Evolutionary conservation across 2,888 invertebrate species (phyloP), one percentile per base, ranked within the genome.

Genomic region (Habroteleia sp.): DNA sequence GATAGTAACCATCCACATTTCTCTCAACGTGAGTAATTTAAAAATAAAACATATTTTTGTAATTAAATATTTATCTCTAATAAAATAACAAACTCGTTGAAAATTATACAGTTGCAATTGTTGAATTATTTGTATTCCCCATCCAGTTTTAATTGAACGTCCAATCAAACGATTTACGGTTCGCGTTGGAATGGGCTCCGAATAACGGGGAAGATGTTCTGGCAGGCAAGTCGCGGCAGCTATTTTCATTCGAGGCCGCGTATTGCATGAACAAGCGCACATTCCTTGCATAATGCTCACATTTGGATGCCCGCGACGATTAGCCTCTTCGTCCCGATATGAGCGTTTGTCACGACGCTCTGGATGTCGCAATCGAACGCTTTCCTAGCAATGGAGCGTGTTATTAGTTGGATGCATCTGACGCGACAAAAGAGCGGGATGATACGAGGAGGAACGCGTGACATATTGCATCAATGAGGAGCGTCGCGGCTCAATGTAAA

Each of bases 301-400:
- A 81, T 82, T 82, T 79, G 82, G 85, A 83, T 83, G 81, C 80
- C 74, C 73, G 74, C 63, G 75, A 80, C 79, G 84, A 84, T 85
- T 83, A 84, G 81, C 82, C 80, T 80, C 81, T 80, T 77, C 69
- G 79, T 79, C 69, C 78, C 80, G 78, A 81, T 83, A 83, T 58
- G 50, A 83, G 62, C 42, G 68, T 54, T 68, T 66, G 33, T 68
- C 66, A 60, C 48, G 50, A 50, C 35, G 65, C 58, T 48, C 44
- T 39, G 39, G 54, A 54, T 74, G 74, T 68, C 48, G 68, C 62
- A 74, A 74, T 74, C 52, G 68, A 68, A 62, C 37, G 56, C 48
- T 66, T 54, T 66, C 54, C 29, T 42, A 31, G 46, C 48, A 33
- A 16, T 20, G 16, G 27, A 74, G 42, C 56, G 37, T 44, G 44